Evolutionary conservation across 2,113 vertebrate genomes (phyloP).

Genomic region (Apodemus speciosus): DNA sequence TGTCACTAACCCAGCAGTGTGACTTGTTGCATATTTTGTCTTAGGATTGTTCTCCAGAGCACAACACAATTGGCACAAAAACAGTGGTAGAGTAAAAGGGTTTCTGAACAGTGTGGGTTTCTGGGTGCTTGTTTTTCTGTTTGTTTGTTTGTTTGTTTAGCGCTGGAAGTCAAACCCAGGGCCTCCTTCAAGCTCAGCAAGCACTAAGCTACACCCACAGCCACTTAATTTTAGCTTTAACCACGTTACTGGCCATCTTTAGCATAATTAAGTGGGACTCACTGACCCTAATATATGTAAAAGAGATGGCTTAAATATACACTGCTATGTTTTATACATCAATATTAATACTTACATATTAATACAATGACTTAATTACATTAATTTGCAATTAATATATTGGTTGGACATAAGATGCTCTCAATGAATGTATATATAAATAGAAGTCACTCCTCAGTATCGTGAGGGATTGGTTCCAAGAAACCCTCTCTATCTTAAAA

Average conservation of each 20-base stretch:
- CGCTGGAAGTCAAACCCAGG: not conserved
- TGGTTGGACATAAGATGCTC: not conserved
- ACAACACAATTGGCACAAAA: not conserved
- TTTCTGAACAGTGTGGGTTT: not conserved
- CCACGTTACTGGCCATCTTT: not conserved
- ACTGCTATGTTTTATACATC: not conserved
- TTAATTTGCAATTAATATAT: not conserved
- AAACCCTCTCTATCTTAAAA: not conserved
- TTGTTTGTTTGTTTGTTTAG: not conserved
- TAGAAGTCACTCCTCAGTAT: not conserved
- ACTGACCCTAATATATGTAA: not conserved
- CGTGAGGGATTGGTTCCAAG: not conserved
- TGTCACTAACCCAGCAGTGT: not conserved
- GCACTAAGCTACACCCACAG: not conserved
- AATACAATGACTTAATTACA: conserved; percentile 4
- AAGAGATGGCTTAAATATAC: not conserved
- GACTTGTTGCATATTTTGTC: not conserved
- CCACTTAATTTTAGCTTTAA: not conserved
- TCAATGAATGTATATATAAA: not conserved
- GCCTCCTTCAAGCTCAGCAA: not conserved
- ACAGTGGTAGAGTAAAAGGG: too few relatives aligned
- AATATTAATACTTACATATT: conserved; percentile 8
- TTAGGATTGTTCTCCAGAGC: not conserved
- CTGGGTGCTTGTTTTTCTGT: not conserved
- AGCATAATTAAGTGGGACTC: not conserved